phyloP scores from a whole-genome alignment of 2,888 invertebrate species.

The Latrodectus hesperus region DNA sequence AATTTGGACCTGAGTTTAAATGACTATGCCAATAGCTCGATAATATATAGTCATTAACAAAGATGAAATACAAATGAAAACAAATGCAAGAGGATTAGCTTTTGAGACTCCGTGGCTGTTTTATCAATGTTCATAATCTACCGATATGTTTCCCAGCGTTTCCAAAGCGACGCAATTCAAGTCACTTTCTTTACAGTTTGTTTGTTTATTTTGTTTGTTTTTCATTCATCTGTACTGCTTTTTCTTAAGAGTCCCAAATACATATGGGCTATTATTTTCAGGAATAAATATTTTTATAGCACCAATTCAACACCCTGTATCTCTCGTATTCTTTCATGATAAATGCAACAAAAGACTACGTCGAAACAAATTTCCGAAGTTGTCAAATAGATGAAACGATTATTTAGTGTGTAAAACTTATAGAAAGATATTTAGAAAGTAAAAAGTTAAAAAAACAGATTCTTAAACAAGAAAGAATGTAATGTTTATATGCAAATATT shows the following conservation, averaged over 20 bases:
- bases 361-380: too few relatives aligned
- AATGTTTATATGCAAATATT: too few relatives aligned
- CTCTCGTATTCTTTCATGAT: too few relatives aligned
- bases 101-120: not conserved
- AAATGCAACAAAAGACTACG: too few relatives aligned
- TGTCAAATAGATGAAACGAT: too few relatives aligned
- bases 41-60: conserved; percentile 8
- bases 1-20: conserved; percentile 1
- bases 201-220: not conserved
- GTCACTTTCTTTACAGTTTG: not conserved
- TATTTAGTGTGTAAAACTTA: too few relatives aligned
- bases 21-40: conserved; percentile 29
- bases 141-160: conserved; percentile 56
- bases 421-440: too few relatives aligned
- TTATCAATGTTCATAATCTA: conserved; percentile 41
- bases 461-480: too few relatives aligned
- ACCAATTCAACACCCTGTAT: too few relatives aligned
- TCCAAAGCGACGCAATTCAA: conserved; percentile 44
- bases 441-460: too few relatives aligned
- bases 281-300: too few relatives aligned
- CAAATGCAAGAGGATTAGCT: not conserved
- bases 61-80: not conserved
- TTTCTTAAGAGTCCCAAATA: not conserved
- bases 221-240: not conserved
- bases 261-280: too few relatives aligned